phyloP scores from a whole-genome alignment of 1,140 invertebrate species.

The Lamellibrachia luymesi region DNA sequence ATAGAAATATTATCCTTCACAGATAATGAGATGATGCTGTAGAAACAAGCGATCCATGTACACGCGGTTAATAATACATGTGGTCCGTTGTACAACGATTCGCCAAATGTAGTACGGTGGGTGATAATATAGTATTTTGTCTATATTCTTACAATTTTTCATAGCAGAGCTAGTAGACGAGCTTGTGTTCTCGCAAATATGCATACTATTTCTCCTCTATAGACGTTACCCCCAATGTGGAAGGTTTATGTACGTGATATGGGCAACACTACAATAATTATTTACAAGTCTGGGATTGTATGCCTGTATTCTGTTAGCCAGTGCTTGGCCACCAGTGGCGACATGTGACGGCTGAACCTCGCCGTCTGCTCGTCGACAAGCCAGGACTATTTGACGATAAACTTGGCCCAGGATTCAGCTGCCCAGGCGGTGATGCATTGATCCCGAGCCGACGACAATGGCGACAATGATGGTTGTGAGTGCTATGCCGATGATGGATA shows the following conservation, averaged over 20 bases:
- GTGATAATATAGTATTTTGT: not conserved
- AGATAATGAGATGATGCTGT: not conserved
- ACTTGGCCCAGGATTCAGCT: not conserved
- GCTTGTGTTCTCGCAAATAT: not conserved
- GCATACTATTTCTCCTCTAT: not conserved
- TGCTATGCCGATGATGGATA: conserved; percentile 7
- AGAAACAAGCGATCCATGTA: not conserved
- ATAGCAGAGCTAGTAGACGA: not conserved
- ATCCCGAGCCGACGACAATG: not conserved
- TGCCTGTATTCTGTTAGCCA: not conserved
- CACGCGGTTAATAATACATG: too few species aligned
- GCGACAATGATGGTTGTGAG: conserved; percentile 3
- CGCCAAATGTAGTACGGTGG: not conserved
- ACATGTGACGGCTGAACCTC: not conserved
- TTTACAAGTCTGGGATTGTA: not conserved
- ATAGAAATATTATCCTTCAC: not conserved
- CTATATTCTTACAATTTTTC: not conserved
- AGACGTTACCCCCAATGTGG: not conserved
- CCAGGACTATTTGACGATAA: not conserved
- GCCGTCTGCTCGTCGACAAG: too few species aligned
- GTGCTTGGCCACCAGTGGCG: not conserved
- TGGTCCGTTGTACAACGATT: not conserved
- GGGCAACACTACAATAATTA: not conserved
- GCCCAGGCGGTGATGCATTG: not conserved
- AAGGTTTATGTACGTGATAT: not conserved